A percentile compares a stretch with the other conserved stretches of the same genome.
Evolutionary conservation across 2,888 invertebrate genomes (phyloP).

Genomic region (Lasioglossum calceatum): DNA sequence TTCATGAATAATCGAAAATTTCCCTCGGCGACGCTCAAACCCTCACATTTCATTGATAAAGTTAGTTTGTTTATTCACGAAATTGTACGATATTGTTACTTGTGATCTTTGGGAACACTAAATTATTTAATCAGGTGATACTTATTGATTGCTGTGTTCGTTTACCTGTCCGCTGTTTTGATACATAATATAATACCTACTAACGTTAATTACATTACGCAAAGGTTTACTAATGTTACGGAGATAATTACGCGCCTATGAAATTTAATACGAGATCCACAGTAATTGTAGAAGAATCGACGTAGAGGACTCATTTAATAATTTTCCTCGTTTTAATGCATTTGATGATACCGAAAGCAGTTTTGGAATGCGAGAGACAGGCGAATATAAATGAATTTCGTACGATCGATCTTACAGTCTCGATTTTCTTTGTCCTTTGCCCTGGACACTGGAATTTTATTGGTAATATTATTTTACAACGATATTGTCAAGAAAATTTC

Average conservation of each 20-base stretch:
- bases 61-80: not conserved
- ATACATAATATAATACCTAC: not conserved
- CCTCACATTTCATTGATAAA: not conserved
- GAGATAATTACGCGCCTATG: not conserved
- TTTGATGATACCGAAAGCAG: not conserved
- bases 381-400: not conserved
- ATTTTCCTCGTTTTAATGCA: not conserved
- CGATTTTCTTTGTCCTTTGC: conserved; percentile 23
- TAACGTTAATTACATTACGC: not conserved
- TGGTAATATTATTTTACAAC: conserved; percentile 38
- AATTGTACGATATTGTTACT: not conserved
- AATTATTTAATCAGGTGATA: not conserved
- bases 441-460: conserved; percentile 14
- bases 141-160: not conserved
- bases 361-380: not conserved
- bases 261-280: not conserved
- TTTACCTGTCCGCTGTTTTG: not conserved
- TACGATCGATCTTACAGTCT: not conserved
- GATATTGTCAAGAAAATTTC: conserved; percentile 19
- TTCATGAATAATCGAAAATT: not conserved
- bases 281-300: not conserved
- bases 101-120: not conserved
- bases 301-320: not conserved
- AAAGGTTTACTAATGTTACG: not conserved
- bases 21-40: not conserved